Evolutionary conservation across 2,888 invertebrate species (phyloP), one percentile per base, ranked within the genome.

Genomic region (Hemicrepidius hirtus): DNA sequence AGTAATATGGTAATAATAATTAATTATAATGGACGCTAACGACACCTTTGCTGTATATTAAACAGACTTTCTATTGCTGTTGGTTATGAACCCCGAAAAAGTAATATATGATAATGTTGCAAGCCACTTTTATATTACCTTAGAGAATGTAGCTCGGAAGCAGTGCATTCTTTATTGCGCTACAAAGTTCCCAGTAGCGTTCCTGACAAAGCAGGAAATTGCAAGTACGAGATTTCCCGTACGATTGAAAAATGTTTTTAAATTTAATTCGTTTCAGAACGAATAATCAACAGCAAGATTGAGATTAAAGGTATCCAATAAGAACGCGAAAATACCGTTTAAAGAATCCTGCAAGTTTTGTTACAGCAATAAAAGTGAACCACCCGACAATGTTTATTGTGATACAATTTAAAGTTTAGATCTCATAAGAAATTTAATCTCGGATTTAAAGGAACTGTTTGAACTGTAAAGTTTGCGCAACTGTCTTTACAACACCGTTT

Each of bases 351-450:
- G 28, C 7, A 55, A 55, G 28, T 55, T 32, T 55, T 55, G n/a
- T 55, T 55, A 1, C 16, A 10, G 55, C 9, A 55, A 55, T 32
- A 24, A 55, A 55, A 55, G 3, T 32, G 16, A 55, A 55, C 55
- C 28, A 57, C 18, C 32, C 44, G 24, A 44, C 35, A 46, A 62
- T 68, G 50, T 41, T 50, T 62, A 62, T 62, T 68, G 40, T 68
- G 50, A 50, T 28, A 20, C 53, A 68, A 68, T 62, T 62, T 68
- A 68, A 63, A 62, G 40, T 68, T 68, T 62, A 62, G 59, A 65
- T 35, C 49, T 24, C 21, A 64, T 50, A 55, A 71, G 57, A 64
- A 71, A 64, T 65, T 71, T 71, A 65, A 65, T 71, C 65, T 65
- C 35, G 41, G 50, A 53, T 68, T 68, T 71, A 65, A 70, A 65